Evolutionary conservation across 2,797 vertebrate species (phyloP).

Genomic region (Steatocranus sp.): DNA sequence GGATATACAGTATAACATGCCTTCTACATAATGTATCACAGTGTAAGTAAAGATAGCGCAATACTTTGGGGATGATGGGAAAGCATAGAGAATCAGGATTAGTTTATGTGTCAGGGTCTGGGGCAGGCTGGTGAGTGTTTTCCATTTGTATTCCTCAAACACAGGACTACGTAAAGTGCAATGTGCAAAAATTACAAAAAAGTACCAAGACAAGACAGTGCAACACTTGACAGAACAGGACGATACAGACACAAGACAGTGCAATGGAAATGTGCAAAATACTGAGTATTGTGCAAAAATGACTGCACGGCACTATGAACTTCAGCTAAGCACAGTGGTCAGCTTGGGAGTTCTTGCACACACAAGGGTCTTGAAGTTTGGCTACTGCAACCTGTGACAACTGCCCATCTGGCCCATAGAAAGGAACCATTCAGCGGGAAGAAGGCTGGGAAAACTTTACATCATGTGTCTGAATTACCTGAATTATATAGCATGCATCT

Average conservation of each 20-base stretch:
- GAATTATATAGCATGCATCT: background rate
- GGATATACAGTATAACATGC: background rate
- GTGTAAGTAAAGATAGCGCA: background rate
- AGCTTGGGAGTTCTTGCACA: background rate
- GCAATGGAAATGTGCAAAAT: background rate
- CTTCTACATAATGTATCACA: background rate
- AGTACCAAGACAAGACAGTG: background rate
- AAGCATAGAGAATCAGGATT: background rate
- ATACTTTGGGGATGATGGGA: background rate
- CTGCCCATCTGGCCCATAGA: background rate
- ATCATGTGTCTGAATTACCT: background rate
- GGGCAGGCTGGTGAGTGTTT: background rate
- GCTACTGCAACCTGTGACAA: background rate
- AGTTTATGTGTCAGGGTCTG: background rate
- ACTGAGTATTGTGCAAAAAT: background rate
- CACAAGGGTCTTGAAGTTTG: background rate
- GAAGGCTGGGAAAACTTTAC: background rate
- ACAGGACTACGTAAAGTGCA: background rate
- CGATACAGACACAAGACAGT: background rate
- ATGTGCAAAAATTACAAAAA: background rate
- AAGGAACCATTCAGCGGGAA: background rate
- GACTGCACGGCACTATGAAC: background rate
- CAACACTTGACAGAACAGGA: background rate
- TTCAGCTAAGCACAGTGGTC: background rate
- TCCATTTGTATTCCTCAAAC: background rate